Conservation (phyloP, 2,797 vertebrate species). For the Gymnodraco acuticeps region DNA sequence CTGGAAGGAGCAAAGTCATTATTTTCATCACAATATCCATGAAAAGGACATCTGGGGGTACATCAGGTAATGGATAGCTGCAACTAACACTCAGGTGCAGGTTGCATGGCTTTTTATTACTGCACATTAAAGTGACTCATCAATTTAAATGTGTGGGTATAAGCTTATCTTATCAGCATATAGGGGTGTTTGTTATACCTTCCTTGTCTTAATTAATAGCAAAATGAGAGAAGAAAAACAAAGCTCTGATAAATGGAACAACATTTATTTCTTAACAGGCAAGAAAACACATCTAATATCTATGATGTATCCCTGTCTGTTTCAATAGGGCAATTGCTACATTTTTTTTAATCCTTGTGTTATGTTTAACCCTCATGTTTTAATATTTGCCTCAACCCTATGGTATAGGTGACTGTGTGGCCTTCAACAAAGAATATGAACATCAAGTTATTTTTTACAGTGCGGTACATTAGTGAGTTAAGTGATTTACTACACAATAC, state of each 20-base stretch:
- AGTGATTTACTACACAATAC: slow-evolving; percentile 6
- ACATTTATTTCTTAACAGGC: background rate
- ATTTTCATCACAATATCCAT: slow-evolving; percentile 5
- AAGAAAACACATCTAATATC: background rate
- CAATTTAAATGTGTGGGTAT: background rate
- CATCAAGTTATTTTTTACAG: background rate
- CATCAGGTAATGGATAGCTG: slow-evolving; percentile 1
- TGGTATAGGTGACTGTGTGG: background rate
- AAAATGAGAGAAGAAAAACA: background rate
- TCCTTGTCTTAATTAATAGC: background rate
- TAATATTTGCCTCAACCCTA: background rate
- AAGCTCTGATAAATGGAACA: background rate
- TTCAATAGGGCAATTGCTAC: background rate
- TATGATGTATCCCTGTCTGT: background rate
- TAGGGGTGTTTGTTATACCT: background rate
- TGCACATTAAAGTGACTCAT: background rate
- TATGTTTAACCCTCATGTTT: background rate
- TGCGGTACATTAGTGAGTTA: background rate
- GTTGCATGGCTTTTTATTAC: slow-evolving; percentile 2
- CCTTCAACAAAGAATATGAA: background rate
- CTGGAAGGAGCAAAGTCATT: background rate
- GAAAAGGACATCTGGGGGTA: slow-evolving; percentile 13
- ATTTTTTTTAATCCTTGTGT: background rate
- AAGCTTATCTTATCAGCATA: background rate
- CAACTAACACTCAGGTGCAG: background rate